phyloP scores from a whole-genome alignment of 2,888 invertebrate species.

The Drosophila peninsularis region DNA sequence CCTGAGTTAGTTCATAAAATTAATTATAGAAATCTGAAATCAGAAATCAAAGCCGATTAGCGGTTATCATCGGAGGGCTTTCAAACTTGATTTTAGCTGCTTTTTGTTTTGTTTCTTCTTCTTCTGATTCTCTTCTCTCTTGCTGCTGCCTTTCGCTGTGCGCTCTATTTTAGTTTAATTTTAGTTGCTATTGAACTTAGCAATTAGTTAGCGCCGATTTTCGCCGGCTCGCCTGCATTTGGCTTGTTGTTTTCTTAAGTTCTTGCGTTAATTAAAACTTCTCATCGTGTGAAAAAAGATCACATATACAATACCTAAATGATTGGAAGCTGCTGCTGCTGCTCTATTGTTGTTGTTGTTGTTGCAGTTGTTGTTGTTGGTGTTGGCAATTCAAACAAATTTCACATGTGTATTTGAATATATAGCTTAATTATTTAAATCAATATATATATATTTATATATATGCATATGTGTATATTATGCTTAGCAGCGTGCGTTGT shows the following conservation, averaged over 20 bases:
- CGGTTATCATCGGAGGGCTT: slow-evolving; percentile 63
- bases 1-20: slow-evolving; percentile 34
- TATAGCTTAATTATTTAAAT: slow-evolving; percentile 61
- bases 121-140: background rate
- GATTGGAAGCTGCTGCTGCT: slow-evolving; percentile 32
- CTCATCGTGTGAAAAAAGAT: slow-evolving; percentile 40
- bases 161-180: slow-evolving; percentile 47
- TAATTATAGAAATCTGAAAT: slow-evolving; percentile 42
- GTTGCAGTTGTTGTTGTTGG: background rate
- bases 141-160: slow-evolving; percentile 9
- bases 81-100: slow-evolving; percentile 35
- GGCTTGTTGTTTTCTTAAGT: slow-evolving; percentile 36
- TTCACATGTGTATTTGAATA: slow-evolving; percentile 49
- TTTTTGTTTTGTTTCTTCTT: slow-evolving; percentile 11
- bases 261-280: slow-evolving; percentile 57
- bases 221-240: slow-evolving; percentile 52
- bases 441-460: slow-evolving; percentile 34
- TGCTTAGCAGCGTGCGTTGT: slow-evolving; percentile 54
- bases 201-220: slow-evolving; percentile 67
- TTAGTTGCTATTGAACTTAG: slow-evolving; percentile 65
- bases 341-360: slow-evolving; percentile 10
- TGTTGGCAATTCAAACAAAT: slow-evolving; percentile 37
- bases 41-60: slow-evolving; percentile 65
- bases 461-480: slow-evolving; percentile 34
- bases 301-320: slow-evolving; percentile 56